Evolutionary conservation across 1,140 invertebrate species (phyloP), one percentile per base, ranked within the genome.

Genomic region (Musca domestica): DNA sequence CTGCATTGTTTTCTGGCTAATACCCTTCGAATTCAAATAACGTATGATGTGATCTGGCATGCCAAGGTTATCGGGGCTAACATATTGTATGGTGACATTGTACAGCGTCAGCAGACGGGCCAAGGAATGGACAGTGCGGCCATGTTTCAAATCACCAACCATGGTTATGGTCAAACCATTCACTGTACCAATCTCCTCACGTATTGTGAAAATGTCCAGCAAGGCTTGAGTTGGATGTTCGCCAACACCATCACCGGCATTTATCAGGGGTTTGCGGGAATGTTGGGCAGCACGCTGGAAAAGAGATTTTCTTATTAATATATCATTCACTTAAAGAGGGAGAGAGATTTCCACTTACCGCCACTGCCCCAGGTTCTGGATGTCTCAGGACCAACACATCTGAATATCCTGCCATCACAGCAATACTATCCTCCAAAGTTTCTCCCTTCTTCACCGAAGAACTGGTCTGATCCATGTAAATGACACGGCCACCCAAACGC

Each of bases 181-280:
- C 0, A 99, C 96, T 0, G 97, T 99, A 70, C 97, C 97, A 71
- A 99, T 96, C 85, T 99, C 98, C 84, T 99, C 95, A 76, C 97
- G 86, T 73, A 99, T 99, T 17, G 98, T 99, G 77, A 98, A 99
- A 7, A 99, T 89, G 83, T 99, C 98, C 1, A 99, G 84, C 15
- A 99, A 82, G 0, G 98, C 98, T 85, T 99, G 98, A 0, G 96
- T 98, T 0, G 98, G 98, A 85, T 99, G 98, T 84, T 99, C 96
- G 0, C 98, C 98, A 5, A 95, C 87, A 23, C 98, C 98, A 85
- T 99, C 97, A 15, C 98, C 98, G 25, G 95, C 98, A 86, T 99
- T 99, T 41, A 99, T 91, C 4, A 99, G 82, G 0, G 98, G 96
- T 76, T 94, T 96, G 1, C 91, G 87, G 74, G 90, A 92, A 68